A percentile compares a stretch with the other conserved stretches of the same genome.
Evolutionary conservation across 2,797 vertebrate genomes (phyloP).

Genomic region (Hippoglossus hippoglossus): DNA sequence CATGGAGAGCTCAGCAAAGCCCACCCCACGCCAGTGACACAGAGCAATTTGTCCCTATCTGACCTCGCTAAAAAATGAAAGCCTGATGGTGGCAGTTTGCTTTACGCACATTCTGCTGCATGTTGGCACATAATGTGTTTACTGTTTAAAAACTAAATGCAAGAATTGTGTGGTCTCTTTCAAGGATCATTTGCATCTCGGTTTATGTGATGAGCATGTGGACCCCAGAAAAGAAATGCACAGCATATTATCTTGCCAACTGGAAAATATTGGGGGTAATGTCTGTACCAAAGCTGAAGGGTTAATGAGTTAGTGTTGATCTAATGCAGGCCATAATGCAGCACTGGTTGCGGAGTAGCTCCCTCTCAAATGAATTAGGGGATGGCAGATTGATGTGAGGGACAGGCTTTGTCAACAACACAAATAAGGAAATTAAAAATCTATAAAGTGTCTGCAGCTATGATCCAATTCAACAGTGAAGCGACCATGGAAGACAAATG

Average conservation of each 20-base stretch:
- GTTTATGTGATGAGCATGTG: background rate
- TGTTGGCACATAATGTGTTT: background rate
- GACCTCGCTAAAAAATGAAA: constrained; percentile 41
- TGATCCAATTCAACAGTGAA: constrained; percentile 18
- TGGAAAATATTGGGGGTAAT: background rate
- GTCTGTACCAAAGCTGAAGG: constrained; percentile 1
- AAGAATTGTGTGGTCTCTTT: background rate
- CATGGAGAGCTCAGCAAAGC: constrained; percentile 39
- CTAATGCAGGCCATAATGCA: constrained; percentile 17
- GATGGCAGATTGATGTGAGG: constrained; percentile 12
- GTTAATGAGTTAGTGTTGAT: constrained; percentile 32
- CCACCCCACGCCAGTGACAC: constrained; percentile 26
- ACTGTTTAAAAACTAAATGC: constrained; percentile 3
- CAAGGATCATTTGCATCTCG: too few relatives aligned
- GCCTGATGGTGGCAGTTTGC: constrained; percentile 16
- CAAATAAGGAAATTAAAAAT: constrained; percentile 37
- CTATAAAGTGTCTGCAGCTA: constrained; percentile 5
- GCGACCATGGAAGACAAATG: constrained; percentile 10
- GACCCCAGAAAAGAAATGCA: background rate
- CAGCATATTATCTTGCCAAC: background rate
- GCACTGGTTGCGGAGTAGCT: background rate
- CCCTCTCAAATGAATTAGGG: constrained; percentile 1
- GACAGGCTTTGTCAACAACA: constrained; percentile 16
- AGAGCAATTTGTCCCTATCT: constrained; percentile 38
- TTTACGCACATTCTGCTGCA: constrained; percentile 22